Percentiles rank a stretch among this genome's conserved stretches.
Conservation (phyloP, 2,113 vertebrate genomes). For the Anoura caudifer region DNA sequence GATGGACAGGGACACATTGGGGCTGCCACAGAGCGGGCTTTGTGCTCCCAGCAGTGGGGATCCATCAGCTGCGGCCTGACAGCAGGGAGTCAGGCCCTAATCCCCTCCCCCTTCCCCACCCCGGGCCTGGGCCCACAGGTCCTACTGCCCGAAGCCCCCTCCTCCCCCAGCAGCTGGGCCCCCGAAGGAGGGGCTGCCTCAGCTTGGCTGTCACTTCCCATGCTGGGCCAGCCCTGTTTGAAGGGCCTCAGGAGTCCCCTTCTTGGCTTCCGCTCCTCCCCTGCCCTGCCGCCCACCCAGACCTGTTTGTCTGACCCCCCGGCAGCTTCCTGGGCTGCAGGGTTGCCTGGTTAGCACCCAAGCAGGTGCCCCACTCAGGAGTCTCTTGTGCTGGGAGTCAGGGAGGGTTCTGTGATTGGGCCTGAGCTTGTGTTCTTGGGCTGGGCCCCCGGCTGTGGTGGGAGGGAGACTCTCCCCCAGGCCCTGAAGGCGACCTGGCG, state of each 20-base stretch:
- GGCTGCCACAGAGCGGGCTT: slow-evolving; percentile 71
- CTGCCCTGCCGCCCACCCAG: not conserved
- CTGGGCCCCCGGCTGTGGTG: not conserved
- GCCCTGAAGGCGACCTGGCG: not conserved
- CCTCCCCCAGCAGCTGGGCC: not conserved
- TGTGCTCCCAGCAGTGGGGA: slow-evolving; percentile 67
- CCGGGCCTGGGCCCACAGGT: not conserved
- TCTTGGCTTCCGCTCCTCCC: not conserved
- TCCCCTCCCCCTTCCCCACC: slow-evolving; percentile 12
- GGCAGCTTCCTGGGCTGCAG: not conserved
- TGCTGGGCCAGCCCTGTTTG: slow-evolving; percentile 40
- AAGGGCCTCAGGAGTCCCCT: slow-evolving; percentile 43
- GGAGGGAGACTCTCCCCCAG: not conserved
- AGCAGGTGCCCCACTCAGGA: not conserved
- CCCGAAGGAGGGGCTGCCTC: not conserved
- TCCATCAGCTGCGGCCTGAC: slow-evolving; percentile 72
- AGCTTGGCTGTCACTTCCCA: slow-evolving; percentile 7
- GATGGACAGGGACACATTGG: slow-evolving; percentile 75
- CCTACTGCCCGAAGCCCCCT: not conserved
- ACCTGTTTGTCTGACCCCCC: not conserved
- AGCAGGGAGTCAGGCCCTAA: slow-evolving; percentile 70
- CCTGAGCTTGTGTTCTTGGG: not conserved
- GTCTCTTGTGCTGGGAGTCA: not conserved
- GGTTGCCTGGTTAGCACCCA: not conserved
- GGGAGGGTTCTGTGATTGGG: not conserved